Evolutionary conservation across 1,140 invertebrate genomes (phyloP), one percentile per base, ranked within the genome.

Genomic region (Ephestia elutella): DNA sequence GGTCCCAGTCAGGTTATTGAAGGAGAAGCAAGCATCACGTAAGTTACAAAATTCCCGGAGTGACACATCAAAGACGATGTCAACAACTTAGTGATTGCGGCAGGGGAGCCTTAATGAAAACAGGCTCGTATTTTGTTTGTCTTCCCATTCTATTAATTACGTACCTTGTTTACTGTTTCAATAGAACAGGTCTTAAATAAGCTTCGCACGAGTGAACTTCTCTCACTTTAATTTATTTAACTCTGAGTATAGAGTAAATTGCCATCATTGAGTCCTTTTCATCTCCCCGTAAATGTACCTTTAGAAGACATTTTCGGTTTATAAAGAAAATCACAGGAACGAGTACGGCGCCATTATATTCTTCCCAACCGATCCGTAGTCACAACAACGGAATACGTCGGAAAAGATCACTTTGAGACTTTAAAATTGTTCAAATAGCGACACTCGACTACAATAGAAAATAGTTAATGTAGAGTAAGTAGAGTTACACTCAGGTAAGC

Each of bases 81-180:
- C n/a, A 44, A 44, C 38, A 15, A 15, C 38, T 17, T 44, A 62
- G 56, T 60, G 60, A 70, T 64, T 63, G 59, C 64, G 59, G 53
- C 50, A 63, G 54, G 30, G 55, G 57, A 56, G 35, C 57, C 55
- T 59, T 63, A 64, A 63, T 65, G 63, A 68, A 68, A 68, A 69
- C 66, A 61, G 59, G 65, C 66, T 63, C 73, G 68, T 71, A 63
- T 70, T 70, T 74, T 68, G 63, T 74, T 73, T 69, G 68, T 66
- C 63, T 68, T 73, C 68, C 66, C 65, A 67, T 72, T 77, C 57
- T 62, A 67, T 72, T 72, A 74, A 77, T 74, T 71, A 73, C 62
- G 60, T 53, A 55, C 62, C 62, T 63, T 69, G 74, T 77, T 77
- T 72, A 71, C 72, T 63, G 65, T 68, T 73, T 60, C 64, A 77